phyloP scores from a whole-genome alignment of 2,888 invertebrate species.

The Synergus itoensis region DNA sequence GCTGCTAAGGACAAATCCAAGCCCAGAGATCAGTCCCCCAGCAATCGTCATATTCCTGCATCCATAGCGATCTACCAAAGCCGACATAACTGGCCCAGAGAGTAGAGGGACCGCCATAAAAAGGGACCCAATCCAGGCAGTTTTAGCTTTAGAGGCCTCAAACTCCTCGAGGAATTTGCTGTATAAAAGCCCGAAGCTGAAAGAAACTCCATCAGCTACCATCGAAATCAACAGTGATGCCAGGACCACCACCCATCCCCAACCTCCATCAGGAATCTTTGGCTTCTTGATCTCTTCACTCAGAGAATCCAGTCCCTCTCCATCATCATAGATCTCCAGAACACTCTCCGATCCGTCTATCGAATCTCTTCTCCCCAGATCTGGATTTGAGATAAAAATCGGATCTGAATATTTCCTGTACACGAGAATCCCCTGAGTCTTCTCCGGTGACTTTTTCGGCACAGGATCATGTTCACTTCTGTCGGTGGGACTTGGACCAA shows the following conservation, averaged over 20 bases:
- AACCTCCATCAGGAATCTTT: conserved; percentile 89
- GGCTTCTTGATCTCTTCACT: conserved; percentile 75
- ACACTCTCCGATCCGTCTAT: conserved; percentile 80
- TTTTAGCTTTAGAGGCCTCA: conserved; percentile 88
- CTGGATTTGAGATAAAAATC: conserved; percentile 63
- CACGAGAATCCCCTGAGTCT: conserved; percentile 60
- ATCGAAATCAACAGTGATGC: conserved; percentile 92
- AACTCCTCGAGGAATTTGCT: conserved; percentile 91
- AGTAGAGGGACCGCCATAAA: conserved; percentile 94
- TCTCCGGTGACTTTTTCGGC: conserved; percentile 44
- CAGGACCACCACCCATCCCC: conserved; percentile 94
- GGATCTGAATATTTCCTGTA: conserved; percentile 57
- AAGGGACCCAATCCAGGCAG: conserved; percentile 93
- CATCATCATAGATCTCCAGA: conserved; percentile 66
- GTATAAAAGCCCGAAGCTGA: conserved; percentile 94
- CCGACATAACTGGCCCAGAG: conserved; percentile 91
- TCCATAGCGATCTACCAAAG: conserved; percentile 92
- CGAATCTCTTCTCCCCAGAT: conserved; percentile 80
- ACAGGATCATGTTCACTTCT: conserved; percentile 28
- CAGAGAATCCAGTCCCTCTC: conserved; percentile 23
- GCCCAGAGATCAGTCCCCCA: conserved; percentile 85
- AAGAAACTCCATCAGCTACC: conserved; percentile 95
- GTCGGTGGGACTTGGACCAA: conserved; percentile 58
- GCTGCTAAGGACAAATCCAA: conserved; percentile 88
- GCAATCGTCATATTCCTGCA: conserved; percentile 87